Conservation (phyloP, 2,888 invertebrate species). For the Toxonevra muliebris region DNA sequence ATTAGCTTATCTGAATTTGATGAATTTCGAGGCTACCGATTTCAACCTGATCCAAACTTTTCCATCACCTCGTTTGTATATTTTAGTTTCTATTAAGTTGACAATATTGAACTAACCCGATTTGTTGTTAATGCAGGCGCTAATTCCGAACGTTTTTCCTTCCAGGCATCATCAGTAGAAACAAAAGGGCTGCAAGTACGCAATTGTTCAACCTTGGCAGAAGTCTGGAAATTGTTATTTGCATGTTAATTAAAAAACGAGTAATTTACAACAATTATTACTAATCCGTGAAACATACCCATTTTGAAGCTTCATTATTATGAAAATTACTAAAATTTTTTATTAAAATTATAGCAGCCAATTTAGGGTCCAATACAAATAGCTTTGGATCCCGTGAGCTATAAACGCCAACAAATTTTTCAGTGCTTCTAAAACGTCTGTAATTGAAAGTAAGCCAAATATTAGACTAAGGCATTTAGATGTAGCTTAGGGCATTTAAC, state of each 20-base stretch:
- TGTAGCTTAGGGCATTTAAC: too few species aligned
- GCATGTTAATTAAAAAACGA: neutral
- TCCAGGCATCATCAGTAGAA: slow-evolving; percentile 65
- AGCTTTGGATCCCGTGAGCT: slow-evolving; percentile 53
- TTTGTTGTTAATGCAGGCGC: slow-evolving; percentile 66
- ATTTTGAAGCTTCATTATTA: slow-evolving; percentile 48
- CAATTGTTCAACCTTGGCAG: slow-evolving; percentile 40
- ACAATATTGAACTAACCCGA: slow-evolving; percentile 64
- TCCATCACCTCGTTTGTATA: too few species aligned
- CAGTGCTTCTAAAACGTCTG: slow-evolving; percentile 46
- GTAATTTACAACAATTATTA: neutral
- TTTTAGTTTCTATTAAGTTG: too few species aligned
- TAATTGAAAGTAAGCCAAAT: neutral
- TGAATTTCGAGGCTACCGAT: too few species aligned
- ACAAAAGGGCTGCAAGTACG: slow-evolving; percentile 63
- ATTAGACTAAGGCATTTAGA: too few species aligned
- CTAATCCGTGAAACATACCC: slow-evolving; percentile 39
- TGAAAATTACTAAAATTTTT: slow-evolving; percentile 45
- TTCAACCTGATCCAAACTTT: too few species aligned
- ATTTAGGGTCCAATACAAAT: slow-evolving; percentile 58
- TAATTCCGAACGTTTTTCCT: slow-evolving; percentile 62
- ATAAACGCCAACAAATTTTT: slow-evolving; percentile 61
- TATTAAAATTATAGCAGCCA: slow-evolving; percentile 45
- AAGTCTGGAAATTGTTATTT: slow-evolving; percentile 35
- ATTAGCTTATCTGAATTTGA: too few species aligned